A percentile compares a stretch with the other conserved stretches of the same genome.
Evolutionary conservation across 2,797 vertebrate genomes (phyloP).

Genomic region (Macrochelys suwanniensis): DNA sequence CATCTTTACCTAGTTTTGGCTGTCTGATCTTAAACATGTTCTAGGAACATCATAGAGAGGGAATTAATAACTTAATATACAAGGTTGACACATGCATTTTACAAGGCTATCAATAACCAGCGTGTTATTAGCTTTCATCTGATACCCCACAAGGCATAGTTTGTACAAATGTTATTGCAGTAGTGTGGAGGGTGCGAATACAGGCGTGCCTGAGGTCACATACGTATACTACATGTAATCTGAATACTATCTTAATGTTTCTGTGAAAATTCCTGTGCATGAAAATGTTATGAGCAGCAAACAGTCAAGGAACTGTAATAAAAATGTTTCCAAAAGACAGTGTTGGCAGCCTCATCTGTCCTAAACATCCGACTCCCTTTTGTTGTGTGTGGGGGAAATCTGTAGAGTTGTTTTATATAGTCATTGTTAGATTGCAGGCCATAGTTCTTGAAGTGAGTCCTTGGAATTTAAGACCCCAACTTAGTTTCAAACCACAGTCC

Average conservation of each 20-base stretch:
- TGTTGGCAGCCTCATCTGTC: neutral
- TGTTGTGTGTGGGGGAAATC: neutral
- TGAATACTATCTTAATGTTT: neutral
- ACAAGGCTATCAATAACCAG: neutral
- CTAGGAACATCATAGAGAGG: neutral
- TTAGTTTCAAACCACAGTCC: slow-evolving; percentile 45
- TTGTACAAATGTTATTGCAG: neutral
- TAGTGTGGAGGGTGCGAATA: neutral
- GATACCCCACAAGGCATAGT: neutral
- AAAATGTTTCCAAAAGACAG: neutral
- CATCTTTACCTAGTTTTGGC: neutral
- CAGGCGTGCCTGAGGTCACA: neutral
- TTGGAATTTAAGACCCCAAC: slow-evolving; percentile 36
- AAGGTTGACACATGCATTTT: neutral
- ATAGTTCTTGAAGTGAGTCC: slow-evolving; percentile 33
- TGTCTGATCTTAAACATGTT: neutral
- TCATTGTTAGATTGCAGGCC: slow-evolving; percentile 20
- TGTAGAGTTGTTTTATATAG: neutral
- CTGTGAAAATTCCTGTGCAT: neutral
- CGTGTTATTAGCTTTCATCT: neutral
- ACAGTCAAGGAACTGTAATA: neutral
- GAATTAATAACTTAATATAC: neutral
- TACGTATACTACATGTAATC: neutral
- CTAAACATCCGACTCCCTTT: neutral
- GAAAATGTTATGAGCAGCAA: neutral